Percentiles rank a stretch among this genome's conserved stretches.
Evolutionary conservation across 1,140 invertebrate species (phyloP).

Genomic region (Oncopodura yosiiana): DNA sequence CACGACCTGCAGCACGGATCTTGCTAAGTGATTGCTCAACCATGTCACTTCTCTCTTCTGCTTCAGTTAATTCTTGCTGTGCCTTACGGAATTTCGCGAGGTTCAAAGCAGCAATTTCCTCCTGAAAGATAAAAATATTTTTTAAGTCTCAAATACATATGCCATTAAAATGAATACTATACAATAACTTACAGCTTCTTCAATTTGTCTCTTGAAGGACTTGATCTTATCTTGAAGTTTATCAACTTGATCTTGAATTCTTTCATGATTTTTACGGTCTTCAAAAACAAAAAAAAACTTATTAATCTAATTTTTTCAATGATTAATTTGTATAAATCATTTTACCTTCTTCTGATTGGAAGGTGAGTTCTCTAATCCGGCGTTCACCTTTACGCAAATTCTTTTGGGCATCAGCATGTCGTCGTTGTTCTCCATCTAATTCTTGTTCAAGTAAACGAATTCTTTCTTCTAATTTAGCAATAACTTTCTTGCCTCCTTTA

Average conservation of each 20-base stretch:
- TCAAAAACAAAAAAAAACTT: too few species aligned
- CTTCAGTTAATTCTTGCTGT: conserved; percentile 95
- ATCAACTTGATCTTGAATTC: conserved; percentile 94
- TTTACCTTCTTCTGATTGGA: conserved; percentile 89
- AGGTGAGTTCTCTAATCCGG: conserved; percentile 87
- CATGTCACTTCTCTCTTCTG: conserved; percentile 81
- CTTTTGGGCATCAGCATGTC: too few species aligned
- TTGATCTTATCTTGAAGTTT: conserved; percentile 99
- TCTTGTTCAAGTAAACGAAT: conserved; percentile 91
- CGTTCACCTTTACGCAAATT: conserved; percentile 86
- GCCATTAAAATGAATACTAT: too few species aligned
- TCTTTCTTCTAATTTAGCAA: conserved; percentile 91
- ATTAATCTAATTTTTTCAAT: too few species aligned
- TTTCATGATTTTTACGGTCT: conserved; percentile 94
- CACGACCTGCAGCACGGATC: conserved; percentile 77
- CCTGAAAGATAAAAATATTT: too few species aligned
- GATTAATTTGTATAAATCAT: too few species aligned
- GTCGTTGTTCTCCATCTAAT: conserved; percentile 91
- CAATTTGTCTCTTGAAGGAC: conserved; percentile 98
- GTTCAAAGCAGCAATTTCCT: conserved; percentile 6
- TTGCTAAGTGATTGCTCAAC: conserved; percentile 94
- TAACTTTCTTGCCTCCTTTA: conserved; percentile 95
- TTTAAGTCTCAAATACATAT: too few species aligned
- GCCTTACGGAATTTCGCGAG: conserved; percentile 97
- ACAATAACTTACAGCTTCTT: too few species aligned